Conservation (phyloP, 1,140 invertebrate genomes). For the Coenobita brevimanus region DNA sequence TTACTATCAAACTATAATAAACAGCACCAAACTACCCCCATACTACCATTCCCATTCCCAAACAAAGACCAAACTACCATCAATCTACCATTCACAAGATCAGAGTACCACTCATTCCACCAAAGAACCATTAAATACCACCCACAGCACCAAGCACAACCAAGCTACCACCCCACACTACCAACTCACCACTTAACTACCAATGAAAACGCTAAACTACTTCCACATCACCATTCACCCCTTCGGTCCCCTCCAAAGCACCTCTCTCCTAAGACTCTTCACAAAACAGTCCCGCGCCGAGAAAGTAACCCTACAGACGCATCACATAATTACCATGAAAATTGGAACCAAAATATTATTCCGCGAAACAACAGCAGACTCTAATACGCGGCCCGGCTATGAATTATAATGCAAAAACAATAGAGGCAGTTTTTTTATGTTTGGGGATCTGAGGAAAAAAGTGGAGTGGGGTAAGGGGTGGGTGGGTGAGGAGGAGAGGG, state of each 20-base stretch:
- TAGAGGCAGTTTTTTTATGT: conserved; percentile 15
- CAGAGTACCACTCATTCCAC: too few species aligned
- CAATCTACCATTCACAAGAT: too few species aligned
- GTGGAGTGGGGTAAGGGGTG: too few species aligned
- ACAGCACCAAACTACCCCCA: too few species aligned
- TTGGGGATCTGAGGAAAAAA: conserved; percentile 3
- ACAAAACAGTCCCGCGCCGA: neutral
- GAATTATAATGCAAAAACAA: conserved; percentile 51
- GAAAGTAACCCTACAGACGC: neutral
- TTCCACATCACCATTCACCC: neutral
- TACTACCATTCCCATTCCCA: too few species aligned
- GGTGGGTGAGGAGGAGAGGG: too few species aligned
- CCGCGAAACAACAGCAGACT: conserved; percentile 40
- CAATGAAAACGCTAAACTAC: too few species aligned
- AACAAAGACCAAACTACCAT: too few species aligned
- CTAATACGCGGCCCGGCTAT: conserved; percentile 28
- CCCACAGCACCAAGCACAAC: neutral
- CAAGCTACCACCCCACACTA: neutral
- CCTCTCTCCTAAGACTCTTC: neutral
- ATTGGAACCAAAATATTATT: conserved; percentile 41
- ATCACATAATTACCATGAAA: conserved; percentile 43
- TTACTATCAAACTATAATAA: too few species aligned
- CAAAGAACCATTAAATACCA: neutral
- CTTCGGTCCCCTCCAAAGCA: neutral
- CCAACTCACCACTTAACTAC: neutral